These are phyloP conservation scores for Anas bahamensis DNA, from an alignment of 2,797 vertebrate species.

Conservation along the genomic window DNA sequence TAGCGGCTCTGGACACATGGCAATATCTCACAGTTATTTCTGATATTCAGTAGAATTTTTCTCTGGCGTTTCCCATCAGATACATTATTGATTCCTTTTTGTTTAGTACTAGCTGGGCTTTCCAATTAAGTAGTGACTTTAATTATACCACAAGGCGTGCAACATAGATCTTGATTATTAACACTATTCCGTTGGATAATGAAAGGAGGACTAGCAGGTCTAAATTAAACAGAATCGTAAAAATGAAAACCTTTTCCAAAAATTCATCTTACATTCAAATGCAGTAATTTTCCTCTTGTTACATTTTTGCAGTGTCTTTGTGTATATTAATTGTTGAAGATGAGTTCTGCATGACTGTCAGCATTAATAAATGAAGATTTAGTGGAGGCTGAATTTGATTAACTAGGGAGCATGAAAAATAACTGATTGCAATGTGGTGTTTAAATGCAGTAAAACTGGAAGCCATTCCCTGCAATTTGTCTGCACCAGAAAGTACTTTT, in stretches of 20 bases:
- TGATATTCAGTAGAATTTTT: background rate
- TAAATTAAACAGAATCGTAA: conserved; percentile 67
- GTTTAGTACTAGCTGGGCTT: conserved; percentile 61
- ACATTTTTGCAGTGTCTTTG: conserved; percentile 17
- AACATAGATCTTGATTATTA: conserved; percentile 72
- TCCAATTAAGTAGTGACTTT: conserved; percentile 75
- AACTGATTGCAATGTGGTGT: conserved; percentile 45
- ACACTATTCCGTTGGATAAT: conserved; percentile 47
- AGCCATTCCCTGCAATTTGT: background rate
- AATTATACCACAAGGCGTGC: conserved; percentile 68
- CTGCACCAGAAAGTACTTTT: background rate
- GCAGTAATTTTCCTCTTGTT: background rate
- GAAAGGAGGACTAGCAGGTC: conserved; percentile 41
- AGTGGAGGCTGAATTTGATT: background rate
- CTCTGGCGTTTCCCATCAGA: conserved; percentile 30
- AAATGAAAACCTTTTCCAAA: conserved; percentile 43
- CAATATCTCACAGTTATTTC: background rate
- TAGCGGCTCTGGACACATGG: background rate
- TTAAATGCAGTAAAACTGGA: conserved; percentile 30
- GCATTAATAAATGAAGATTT: conserved; percentile 25
- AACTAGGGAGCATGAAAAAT: conserved; percentile 7
- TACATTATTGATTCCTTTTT: conserved; percentile 64
- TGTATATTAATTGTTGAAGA: conserved; percentile 37
- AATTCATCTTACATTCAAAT: background rate
- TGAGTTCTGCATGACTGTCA: conserved; percentile 36